Conservation (phyloP, 2,888 invertebrate genomes). For the Polydrusus cervinus region DNA sequence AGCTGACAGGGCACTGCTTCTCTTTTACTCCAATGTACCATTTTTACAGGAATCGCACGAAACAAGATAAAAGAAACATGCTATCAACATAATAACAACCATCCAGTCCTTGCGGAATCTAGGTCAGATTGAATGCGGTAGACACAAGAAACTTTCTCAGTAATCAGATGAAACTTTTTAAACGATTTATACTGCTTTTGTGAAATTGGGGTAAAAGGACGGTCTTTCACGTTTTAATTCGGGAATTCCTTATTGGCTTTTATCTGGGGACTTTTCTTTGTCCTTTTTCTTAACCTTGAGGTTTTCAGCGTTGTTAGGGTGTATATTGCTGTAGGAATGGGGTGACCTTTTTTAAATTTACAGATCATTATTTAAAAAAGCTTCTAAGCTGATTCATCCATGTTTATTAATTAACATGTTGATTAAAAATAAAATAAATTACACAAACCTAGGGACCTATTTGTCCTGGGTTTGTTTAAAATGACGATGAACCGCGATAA, state of each 20-base stretch:
- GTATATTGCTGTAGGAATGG: background rate
- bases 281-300: background rate
- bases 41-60: no score
- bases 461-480: no score
- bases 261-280: background rate
- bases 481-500: no score
- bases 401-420: no score
- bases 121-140: conserved; percentile 45
- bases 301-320: background rate
- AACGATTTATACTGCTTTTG: conserved; percentile 11
- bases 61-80: conserved; percentile 24
- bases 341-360: background rate
- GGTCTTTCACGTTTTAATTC: conserved; percentile 17
- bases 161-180: conserved; percentile 26
- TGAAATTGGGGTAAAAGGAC: conserved; percentile 9
- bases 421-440: no score
- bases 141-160: conserved; percentile 38
- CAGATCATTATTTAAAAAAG: no score
- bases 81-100: conserved; percentile 46
- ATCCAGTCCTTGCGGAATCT: conserved; percentile 44
- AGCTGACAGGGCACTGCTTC: no score
- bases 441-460: no score
- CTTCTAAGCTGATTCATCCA: no score
- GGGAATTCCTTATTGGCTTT: conserved; percentile 5
- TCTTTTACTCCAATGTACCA: no score